These are phyloP conservation scores for Camponotus pennsylvanicus DNA, from an alignment of 1,140 invertebrate genomes.

Conservation along the genomic window DNA sequence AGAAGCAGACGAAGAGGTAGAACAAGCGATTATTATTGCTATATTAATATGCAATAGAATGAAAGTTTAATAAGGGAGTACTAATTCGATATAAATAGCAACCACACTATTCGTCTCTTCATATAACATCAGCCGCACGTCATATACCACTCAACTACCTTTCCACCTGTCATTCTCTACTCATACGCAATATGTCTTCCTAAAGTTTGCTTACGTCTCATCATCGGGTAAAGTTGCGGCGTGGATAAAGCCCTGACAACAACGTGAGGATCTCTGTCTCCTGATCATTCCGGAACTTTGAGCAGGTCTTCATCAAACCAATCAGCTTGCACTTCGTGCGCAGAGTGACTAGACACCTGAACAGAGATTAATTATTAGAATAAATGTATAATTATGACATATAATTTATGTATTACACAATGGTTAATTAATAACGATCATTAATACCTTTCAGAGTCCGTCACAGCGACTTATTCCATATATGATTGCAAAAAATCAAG, in stretches of 20 bases:
- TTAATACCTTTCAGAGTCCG: slow-evolving; percentile 11
- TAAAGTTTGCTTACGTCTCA: slow-evolving; percentile 72
- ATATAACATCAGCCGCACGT: slow-evolving; percentile 77
- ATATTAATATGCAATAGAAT: background rate
- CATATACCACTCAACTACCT: slow-evolving; percentile 76
- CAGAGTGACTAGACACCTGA: slow-evolving; percentile 39
- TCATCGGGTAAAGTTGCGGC: slow-evolving; percentile 39
- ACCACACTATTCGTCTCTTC: slow-evolving; percentile 72
- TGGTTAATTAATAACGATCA: slow-evolving; percentile 14
- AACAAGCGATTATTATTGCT: background rate
- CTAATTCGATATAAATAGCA: slow-evolving; percentile 77
- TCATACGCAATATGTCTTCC: slow-evolving; percentile 78
- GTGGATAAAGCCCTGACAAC: slow-evolving; percentile 45
- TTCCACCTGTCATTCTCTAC: slow-evolving; percentile 72
- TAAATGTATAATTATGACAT: background rate
- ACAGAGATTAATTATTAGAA: slow-evolving; percentile 55
- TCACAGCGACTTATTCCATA: background rate
- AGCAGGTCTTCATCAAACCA: slow-evolving; percentile 45
- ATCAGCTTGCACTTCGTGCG: slow-evolving; percentile 36
- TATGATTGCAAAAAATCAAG: background rate
- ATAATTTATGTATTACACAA: slow-evolving; percentile 16
- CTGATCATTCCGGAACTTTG: slow-evolving; percentile 50
- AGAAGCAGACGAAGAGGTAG: slow-evolving; percentile 20
- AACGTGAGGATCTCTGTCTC: slow-evolving; percentile 46
- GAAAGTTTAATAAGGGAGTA: slow-evolving; percentile 17